Evolutionary conservation across 2,797 vertebrate species (phyloP), one percentile per base, ranked within the genome.

Genomic region (Coracias cyanogaster): DNA sequence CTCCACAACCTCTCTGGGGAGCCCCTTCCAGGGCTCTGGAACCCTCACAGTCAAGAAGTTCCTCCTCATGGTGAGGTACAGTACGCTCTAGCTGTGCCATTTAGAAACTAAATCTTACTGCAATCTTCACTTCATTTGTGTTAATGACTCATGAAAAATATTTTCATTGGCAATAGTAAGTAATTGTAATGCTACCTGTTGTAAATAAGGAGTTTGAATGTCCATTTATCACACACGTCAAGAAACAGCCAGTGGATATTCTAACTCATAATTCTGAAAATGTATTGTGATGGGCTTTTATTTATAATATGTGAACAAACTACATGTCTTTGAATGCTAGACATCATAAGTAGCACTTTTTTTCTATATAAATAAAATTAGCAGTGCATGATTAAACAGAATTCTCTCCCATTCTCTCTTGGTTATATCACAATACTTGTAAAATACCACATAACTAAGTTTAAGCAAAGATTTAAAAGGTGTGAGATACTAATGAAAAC

Each of bases 361-460:
- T 80, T 64, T 10, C 20, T 73, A 55, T 66, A 91, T 80, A 82
- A 94, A 90, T 67, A 91, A 95, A 96, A 90, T 57, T 37, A 51
- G 13, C 35, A 92, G 86, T 57, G 33, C 46, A 45, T 49, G 26
- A 91, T 76, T 86, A 87, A 89, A 76, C 39, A 33, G 29, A 89
- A 85, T 72, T 90, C 76, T 85, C 48, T 81, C 35, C 28, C 45
- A 46, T 37, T 92, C 55, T 86, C 54, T n/a, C 25, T 78, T 74
- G n/a, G 43, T 67, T 65, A 73, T 91, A 77, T 37, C 71, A 45
- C 29, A 93, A n/a, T 73, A 89, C 51, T 91, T 91, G 46, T 45
- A 89, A 93, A 95, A 82, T 48, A 78, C 24, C 31, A 49, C 8
- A 41, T 94, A 65, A 90, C 17, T 26, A 69, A 41, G 11, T 78